phyloP scores from a whole-genome alignment of 2,888 invertebrate genomes.

The Tanytarsus gracilentus region DNA sequence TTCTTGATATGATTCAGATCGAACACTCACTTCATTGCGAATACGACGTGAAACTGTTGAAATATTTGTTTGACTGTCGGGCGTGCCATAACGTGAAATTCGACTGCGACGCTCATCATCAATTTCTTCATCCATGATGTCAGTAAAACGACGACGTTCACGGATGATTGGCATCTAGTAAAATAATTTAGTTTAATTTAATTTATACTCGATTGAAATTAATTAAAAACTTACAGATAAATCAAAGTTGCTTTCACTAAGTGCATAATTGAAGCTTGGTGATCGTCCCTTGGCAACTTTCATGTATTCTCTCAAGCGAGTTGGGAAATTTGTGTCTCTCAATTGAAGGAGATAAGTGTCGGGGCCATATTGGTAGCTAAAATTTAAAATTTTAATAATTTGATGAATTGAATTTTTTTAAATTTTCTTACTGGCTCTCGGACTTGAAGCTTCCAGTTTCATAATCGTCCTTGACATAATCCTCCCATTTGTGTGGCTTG shows the following conservation, averaged over 20 bases:
- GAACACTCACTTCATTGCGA: conserved; percentile 73
- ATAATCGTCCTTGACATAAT: conserved; percentile 72
- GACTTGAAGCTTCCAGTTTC: conserved; percentile 71
- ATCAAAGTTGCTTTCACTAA: conserved; percentile 64
- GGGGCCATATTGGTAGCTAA: conserved; percentile 89
- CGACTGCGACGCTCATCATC: conserved; percentile 78
- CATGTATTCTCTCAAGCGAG: conserved; percentile 84
- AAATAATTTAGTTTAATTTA: conserved; percentile 8
- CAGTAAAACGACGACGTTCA: conserved; percentile 83
- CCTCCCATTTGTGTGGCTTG: conserved; percentile 55
- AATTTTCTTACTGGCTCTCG: conserved; percentile 70
- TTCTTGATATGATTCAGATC: conserved; percentile 78
- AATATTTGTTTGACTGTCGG: conserved; percentile 57
- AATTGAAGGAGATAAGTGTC: conserved; percentile 92
- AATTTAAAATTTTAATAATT: conserved; percentile 31
- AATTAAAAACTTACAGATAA: conserved; percentile 56
- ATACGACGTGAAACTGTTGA: conserved; percentile 49
- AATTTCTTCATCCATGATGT: conserved; percentile 92
- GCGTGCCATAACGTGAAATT: conserved; percentile 65
- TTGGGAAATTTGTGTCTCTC: conserved; percentile 90
- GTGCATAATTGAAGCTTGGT: conserved; percentile 56
- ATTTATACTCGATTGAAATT: not conserved
- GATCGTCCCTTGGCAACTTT: conserved; percentile 78
- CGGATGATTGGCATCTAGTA: conserved; percentile 73
- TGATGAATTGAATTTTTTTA: not conserved